These are phyloP conservation scores for Acrocephalus scirpaceus DNA, from an alignment of 2,797 vertebrate genomes.

Conservation along the genomic window DNA sequence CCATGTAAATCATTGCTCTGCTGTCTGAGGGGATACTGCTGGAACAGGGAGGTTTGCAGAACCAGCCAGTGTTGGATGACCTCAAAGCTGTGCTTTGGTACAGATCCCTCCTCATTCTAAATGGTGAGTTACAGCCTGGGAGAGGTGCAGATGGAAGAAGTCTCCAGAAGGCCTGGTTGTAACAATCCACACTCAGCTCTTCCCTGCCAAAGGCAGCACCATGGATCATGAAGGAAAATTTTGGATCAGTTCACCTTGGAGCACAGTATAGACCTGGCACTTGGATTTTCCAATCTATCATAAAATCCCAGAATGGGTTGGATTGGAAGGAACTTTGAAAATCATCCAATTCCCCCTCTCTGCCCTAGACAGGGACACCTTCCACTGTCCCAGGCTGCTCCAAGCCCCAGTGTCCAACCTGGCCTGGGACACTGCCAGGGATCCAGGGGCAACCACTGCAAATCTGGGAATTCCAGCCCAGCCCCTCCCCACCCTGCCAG, in stretches of 20 bases:
- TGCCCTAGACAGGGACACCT: background rate
- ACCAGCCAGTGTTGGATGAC: background rate
- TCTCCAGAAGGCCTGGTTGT: background rate
- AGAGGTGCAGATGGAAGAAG: background rate
- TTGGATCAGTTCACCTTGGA: background rate
- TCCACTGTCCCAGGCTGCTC: background rate
- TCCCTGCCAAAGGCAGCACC: background rate
- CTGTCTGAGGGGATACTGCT: background rate
- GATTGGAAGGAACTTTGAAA: too few species aligned
- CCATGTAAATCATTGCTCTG: background rate
- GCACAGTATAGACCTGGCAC: background rate
- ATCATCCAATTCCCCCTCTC: too few species aligned
- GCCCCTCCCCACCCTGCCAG: background rate
- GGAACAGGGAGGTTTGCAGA: background rate
- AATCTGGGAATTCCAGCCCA: background rate
- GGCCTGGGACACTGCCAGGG: background rate
- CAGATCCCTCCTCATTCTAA: background rate
- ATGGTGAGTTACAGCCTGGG: background rate
- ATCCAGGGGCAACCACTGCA: background rate
- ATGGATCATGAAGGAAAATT: background rate
- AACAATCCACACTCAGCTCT: background rate
- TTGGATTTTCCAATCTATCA: background rate
- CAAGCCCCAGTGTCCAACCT: accelerated
- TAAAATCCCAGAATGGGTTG: background rate
- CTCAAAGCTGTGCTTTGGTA: background rate